phyloP scores from a whole-genome alignment of 2,888 invertebrate genomes.

The Dexiosoma caninum region DNA sequence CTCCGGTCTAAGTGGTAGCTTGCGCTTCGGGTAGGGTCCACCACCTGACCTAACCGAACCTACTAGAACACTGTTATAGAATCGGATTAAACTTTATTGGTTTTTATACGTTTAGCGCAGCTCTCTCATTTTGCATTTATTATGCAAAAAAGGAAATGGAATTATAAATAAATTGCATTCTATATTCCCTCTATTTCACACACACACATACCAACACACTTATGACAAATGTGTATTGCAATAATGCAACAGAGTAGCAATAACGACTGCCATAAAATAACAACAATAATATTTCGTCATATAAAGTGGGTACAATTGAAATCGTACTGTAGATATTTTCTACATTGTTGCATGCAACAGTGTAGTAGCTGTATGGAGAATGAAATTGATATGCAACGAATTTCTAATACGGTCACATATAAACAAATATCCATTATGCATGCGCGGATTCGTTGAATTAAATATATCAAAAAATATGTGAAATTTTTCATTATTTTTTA shows the following conservation, averaged over 20 bases:
- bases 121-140: too few relatives aligned
- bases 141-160: too few relatives aligned
- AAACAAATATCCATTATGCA: constrained; percentile 29
- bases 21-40: too few relatives aligned
- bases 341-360: constrained; percentile 30
- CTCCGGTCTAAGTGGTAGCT: too few relatives aligned
- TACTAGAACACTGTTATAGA: too few relatives aligned
- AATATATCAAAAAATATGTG: constrained; percentile 40
- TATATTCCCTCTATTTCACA: background rate
- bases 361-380: constrained; percentile 11
- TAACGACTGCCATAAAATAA: constrained; percentile 2
- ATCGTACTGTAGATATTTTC: constrained; percentile 31
- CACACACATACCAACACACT: background rate
- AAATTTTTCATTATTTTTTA: constrained; percentile 13
- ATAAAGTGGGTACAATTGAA: background rate
- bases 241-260: constrained; percentile 14
- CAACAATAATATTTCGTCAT: background rate
- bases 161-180: background rate
- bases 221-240: background rate
- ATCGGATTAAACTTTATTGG: too few relatives aligned
- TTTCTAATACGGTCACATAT: background rate
- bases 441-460: constrained; percentile 27
- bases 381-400: constrained; percentile 10
- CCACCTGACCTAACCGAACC: too few relatives aligned
- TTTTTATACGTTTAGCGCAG: too few relatives aligned